phyloP scores from a whole-genome alignment of 64 coral and sea anemone genomes.

The Stylophora pistillata region DNA sequence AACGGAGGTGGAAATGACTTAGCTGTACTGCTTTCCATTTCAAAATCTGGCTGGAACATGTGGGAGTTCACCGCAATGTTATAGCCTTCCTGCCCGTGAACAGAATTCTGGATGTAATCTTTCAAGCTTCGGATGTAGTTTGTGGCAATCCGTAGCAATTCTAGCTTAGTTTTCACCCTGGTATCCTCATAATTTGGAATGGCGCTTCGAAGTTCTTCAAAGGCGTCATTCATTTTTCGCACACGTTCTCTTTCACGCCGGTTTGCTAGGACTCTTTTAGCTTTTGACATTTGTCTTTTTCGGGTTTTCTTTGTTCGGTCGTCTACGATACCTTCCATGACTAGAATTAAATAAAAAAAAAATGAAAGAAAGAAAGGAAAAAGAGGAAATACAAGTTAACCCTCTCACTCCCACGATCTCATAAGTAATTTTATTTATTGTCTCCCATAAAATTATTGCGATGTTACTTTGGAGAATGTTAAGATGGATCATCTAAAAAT shows the following conservation, averaged over 20 bases:
- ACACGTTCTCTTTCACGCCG: constrained; percentile 61
- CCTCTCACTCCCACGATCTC: too few relatives aligned
- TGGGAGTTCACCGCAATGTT: background rate
- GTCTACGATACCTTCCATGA: background rate
- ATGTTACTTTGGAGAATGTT: too few relatives aligned
- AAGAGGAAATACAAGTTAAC: too few relatives aligned
- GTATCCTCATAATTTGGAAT: constrained; percentile 52
- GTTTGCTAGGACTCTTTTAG: constrained; percentile 54
- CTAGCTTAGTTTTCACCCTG: constrained; percentile 45
- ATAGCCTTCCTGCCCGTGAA: constrained; percentile 12
- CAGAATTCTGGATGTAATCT: constrained; percentile 12
- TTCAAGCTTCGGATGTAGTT: constrained; percentile 55
- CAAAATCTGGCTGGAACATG: background rate
- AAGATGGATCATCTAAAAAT: too few relatives aligned
- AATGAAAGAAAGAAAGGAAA: too few relatives aligned
- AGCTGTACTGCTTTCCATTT: background rate
- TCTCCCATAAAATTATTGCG: too few relatives aligned
- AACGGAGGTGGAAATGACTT: constrained; percentile 13
- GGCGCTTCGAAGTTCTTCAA: constrained; percentile 32
- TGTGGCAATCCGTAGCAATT: constrained; percentile 54
- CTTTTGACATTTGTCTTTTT: constrained; percentile 23
- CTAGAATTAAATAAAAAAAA: background rate
- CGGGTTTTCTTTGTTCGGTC: constrained; percentile 3
- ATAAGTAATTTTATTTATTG: too few relatives aligned
- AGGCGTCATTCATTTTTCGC: constrained; percentile 62